These are phyloP conservation scores for Pelobates cultripes DNA, from an alignment of 2,797 vertebrate species.

Conservation along the genomic window DNA sequence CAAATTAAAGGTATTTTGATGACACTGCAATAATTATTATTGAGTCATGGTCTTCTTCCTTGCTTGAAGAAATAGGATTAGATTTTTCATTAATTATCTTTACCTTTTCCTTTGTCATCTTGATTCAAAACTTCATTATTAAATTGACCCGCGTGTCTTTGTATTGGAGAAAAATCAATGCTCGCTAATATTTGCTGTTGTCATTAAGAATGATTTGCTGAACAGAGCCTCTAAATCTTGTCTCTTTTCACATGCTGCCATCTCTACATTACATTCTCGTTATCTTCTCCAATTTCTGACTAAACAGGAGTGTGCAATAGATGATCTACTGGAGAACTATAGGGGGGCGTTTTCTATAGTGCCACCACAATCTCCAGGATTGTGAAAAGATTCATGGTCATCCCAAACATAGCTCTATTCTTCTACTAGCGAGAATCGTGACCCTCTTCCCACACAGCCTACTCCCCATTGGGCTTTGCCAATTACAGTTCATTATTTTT, in stretches of 20 bases:
- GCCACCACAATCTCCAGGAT: too few species aligned
- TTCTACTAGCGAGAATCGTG: too few species aligned
- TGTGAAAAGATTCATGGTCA: too few species aligned
- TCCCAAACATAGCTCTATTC: too few species aligned
- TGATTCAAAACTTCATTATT: conserved; percentile 46
- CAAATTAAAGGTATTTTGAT: conserved; percentile 31
- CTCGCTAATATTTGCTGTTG: conserved; percentile 5
- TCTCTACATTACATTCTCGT: neutral
- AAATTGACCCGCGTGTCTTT: conserved; percentile 11
- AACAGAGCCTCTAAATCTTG: neutral
- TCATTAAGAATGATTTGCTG: conserved; percentile 10
- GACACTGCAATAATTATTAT: conserved; percentile 28
- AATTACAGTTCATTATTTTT: too few species aligned
- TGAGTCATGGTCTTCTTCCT: neutral
- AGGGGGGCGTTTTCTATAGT: too few species aligned
- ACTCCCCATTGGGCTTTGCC: too few species aligned
- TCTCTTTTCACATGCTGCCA: neutral
- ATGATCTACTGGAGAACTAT: too few species aligned
- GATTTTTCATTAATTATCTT: conserved; percentile 33
- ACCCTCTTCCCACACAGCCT: too few species aligned
- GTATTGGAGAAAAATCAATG: conserved; percentile 22
- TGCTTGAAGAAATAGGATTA: neutral
- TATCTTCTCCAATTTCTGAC: too few species aligned
- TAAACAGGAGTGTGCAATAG: too few species aligned
- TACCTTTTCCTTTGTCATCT: conserved; percentile 45